Base-by-base conservation (phyloP, 2,888 invertebrate species). In the Abscondita cerata region DNA sequence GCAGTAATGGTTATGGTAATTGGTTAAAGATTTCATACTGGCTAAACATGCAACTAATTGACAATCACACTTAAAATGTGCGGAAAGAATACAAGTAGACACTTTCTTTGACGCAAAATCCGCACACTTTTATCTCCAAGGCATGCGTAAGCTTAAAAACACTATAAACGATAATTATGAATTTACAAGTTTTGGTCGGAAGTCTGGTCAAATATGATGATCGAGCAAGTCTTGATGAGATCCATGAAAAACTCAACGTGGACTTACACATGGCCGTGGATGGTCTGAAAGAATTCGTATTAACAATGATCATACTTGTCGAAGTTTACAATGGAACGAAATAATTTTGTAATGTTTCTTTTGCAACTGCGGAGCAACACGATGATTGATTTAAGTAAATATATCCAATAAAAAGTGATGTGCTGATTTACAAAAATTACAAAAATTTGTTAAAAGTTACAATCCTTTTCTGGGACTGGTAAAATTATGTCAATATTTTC, bases 21-120 rank as follows among this genome's bases (percentile, higher is more conserved):
- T 75, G 20, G 59, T 70, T 40, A 68, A 70, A 68, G 69, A 71
- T 58, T 75, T 71, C 59, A 70, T 73, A 46, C 63, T 68, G 47
- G 75, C 75, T 52, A 73, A 76, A 65, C 60, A 73, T 36, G 52
- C 65, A 19, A 75, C 72, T 52, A 69, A 74, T 77, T n/a, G 72
- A 70, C 53, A 73, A 44, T 56, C 68, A 50, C 68, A 71, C 69
- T 59, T 72, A 34, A 56, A 66, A 40, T 64, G 62, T 31, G 64
- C 70, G 4, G 31, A 65, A 62, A 47, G 40, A 55, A 67, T 56
- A 61, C 66, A 20, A 56, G 36, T 31, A 75, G 73, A 1, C 75
- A 76, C 62, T 64, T 69, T 6, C 9, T 59, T 16, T 70, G 6
- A 72, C 53, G 70, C 71, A 11, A 72, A 72, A 68, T 64, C 67